A percentile compares a stretch with the other conserved stretches of the same genome.
phyloP scores from a whole-genome alignment of 2,113 vertebrate species.

The Corythornis madagascariensis region DNA sequence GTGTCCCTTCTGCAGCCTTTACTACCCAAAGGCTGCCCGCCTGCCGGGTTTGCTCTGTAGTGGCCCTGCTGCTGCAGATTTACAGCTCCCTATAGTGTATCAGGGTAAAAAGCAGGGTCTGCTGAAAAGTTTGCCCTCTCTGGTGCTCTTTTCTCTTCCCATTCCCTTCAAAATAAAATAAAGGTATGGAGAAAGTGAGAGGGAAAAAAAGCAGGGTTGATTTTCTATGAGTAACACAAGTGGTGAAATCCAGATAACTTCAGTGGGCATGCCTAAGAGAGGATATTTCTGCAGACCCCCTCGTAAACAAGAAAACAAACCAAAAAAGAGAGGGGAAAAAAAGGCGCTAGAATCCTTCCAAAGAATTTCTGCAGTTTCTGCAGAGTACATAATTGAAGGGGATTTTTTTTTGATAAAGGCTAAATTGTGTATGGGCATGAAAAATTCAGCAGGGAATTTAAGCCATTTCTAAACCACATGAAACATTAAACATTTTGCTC shows the following conservation, averaged over 20 bases:
- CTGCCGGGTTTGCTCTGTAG: not conserved
- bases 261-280: not conserved
- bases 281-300: not conserved
- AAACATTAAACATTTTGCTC: constrained; percentile 55
- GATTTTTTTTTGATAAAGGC: constrained; percentile 27
- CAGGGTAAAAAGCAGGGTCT: not conserved
- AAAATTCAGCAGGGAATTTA: constrained; percentile 63
- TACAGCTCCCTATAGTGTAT: not conserved
- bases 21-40: not conserved
- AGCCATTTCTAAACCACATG: constrained; percentile 48
- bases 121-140: not conserved
- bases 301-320: not conserved
- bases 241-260: not conserved
- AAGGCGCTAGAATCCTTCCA: not conserved
- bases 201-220: not conserved
- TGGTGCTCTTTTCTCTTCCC: not conserved
- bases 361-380: constrained; percentile 19
- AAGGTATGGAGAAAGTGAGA: not conserved
- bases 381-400: constrained; percentile 45
- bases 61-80: not conserved
- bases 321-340: rapidly evolving
- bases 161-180: not conserved
- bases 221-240: constrained; percentile 40
- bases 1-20: not conserved
- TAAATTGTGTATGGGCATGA: constrained; percentile 52